Evolutionary conservation across 2,797 vertebrate genomes (phyloP), one percentile per base, ranked within the genome.

Genomic region (Microchirus variegatus): DNA sequence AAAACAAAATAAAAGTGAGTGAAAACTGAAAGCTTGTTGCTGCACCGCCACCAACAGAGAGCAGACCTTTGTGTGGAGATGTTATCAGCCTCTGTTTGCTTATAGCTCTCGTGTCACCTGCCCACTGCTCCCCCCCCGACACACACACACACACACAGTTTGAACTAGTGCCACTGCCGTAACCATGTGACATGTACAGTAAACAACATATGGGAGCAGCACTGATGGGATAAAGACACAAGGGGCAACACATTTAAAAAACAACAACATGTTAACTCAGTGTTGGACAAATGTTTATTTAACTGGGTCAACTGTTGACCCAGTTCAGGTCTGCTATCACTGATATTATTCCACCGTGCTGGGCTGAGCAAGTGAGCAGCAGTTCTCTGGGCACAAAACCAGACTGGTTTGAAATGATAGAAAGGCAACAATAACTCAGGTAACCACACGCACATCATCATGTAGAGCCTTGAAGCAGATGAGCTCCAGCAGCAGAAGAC

Each of bases 41-140:
- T 65, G 48, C 50, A 53, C 53, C 50, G 51, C 53, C 41, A 31
- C 51, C 40, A 56, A 15, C 58, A 51, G 19, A 5, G 18, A 67
- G 26, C 50, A 67, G 42, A 66, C 47, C 43, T 61, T 69, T 57
- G 63, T 53, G 55, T 26, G 10, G 56, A 77, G 76, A 79, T 78
- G 77, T 82, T 83, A 82, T 86, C 82, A 47, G 66, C 44, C 19
- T 76, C 42, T 85, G 78, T 88, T 87, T 90, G 80, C 83, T 59
- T 70, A 49, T 67, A 69, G 70, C 65, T 82, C 60, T 52, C 4
- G 12, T 78, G 63, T 87, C 86, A 87, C 81, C 85, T 87, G 78
- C 35, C 72, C 16, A 42, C 41, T 12, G 12, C 64, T 47, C 31
- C 31, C 7, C 14, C 14, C 62, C 72, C 64, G 49, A 1, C 22